Conservation (phyloP, 2,113 vertebrate species). For the Colaptes auratus region DNA sequence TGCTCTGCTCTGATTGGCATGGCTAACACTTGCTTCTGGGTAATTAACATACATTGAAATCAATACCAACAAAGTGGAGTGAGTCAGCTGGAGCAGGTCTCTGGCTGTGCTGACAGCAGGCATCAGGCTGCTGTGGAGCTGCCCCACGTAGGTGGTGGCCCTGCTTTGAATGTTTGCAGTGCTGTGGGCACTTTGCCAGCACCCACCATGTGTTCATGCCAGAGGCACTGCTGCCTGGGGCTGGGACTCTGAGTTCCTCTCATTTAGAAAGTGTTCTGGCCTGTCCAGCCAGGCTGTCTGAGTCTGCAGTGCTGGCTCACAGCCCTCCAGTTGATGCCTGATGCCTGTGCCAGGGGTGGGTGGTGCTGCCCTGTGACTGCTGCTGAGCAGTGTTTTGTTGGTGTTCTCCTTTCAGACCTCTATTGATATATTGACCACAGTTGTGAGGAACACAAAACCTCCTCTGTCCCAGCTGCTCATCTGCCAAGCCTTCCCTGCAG, state of each 20-base stretch:
- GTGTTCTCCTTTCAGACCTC: constrained; percentile 83
- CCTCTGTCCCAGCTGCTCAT: constrained; percentile 94
- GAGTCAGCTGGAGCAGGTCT: background rate
- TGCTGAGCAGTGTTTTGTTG: background rate
- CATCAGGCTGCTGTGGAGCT: background rate
- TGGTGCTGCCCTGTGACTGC: background rate
- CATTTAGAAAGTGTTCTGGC: background rate
- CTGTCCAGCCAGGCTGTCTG: background rate
- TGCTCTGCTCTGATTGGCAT: background rate
- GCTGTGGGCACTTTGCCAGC: background rate
- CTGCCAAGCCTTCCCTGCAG: constrained; percentile 95
- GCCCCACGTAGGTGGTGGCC: background rate
- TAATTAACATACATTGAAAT: background rate
- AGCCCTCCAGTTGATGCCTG: background rate
- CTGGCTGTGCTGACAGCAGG: background rate
- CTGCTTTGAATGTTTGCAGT: background rate
- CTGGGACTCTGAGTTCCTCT: background rate
- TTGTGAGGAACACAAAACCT: constrained; percentile 93
- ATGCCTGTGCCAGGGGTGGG: background rate
- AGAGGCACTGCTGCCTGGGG: background rate
- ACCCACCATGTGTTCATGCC: accelerated
- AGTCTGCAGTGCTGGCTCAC: background rate
- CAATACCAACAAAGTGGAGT: background rate
- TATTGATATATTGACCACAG: constrained; percentile 96
- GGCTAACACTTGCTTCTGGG: background rate